Conservation (phyloP, 2,888 invertebrate species). For the Platyscelio sp. region DNA sequence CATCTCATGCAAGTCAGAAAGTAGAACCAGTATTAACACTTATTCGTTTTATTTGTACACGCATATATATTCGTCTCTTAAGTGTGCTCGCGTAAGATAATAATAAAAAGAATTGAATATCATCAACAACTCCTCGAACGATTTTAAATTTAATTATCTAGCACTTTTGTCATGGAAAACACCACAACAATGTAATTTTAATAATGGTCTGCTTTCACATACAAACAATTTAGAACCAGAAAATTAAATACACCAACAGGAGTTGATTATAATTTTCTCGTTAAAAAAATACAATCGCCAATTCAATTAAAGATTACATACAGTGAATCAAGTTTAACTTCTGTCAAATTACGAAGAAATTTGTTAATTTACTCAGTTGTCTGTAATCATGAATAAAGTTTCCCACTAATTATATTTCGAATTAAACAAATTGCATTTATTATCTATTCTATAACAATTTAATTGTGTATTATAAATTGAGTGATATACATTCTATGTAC, state of each 20-base stretch:
- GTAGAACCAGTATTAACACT: constrained; percentile 38
- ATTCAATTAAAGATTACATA: constrained; percentile 9
- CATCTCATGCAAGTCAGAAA: constrained; percentile 29
- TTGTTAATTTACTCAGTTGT: constrained; percentile 43
- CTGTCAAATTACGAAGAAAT: constrained; percentile 7
- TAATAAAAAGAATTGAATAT: constrained; percentile 32
- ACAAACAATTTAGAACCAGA: constrained; percentile 13
- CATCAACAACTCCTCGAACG: constrained; percentile 9
- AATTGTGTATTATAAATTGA: constrained; percentile 49
- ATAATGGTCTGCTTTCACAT: constrained; percentile 28
- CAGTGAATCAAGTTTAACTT: constrained; percentile 13
- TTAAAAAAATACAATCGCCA: constrained; percentile 3
- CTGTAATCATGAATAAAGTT: constrained; percentile 45
- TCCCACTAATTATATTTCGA: background rate
- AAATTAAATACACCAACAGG: constrained; percentile 26
- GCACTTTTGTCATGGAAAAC: background rate
- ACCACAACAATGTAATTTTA: background rate
- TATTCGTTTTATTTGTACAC: constrained; percentile 36
- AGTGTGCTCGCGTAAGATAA: constrained; percentile 56
- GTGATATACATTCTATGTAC: constrained; percentile 48
- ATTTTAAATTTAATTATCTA: constrained; percentile 24
- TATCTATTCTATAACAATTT: constrained; percentile 45
- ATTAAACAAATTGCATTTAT: constrained; percentile 2
- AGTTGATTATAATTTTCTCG: background rate
- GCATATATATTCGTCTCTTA: constrained; percentile 42